Evolutionary conservation across 2,888 invertebrate species (phyloP), one percentile per base, ranked within the genome.

Genomic region (Drosophila kuntzei): DNA sequence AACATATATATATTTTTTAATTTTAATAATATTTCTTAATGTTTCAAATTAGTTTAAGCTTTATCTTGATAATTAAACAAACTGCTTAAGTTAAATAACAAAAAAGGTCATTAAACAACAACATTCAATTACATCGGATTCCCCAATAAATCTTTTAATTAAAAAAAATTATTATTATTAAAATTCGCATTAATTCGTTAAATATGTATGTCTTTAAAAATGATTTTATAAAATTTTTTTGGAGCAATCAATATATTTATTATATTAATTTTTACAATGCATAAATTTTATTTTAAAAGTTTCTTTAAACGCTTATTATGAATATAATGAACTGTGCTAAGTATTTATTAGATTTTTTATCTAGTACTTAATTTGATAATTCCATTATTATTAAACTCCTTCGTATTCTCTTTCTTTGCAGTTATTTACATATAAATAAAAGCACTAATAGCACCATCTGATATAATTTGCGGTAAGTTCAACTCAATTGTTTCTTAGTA

Each of bases 391-490:
- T 16, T 20, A 50, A 50, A 20, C 8, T 20, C 3, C 2, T 18
- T n/a, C 3, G 11, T 50, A 3, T 22, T 29, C 2, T 25, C 9
- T n/a, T 59, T 3, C 2, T 2, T 71, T 60, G 2, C 54, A 71
- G 71, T 22, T 50, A 5, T 16, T 12, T 1, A 18, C 11, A 37
- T 2, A 32, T 1, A 51, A 36, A 22, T 20, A 54, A 9, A 43
- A 41, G 12, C 12, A 39, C 8, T 62, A 34, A 25, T 14, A 25
- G 14, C 14, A n/a, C 39, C 20, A 29, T 27, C 22, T 29, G 2
- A 37, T 27, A 37, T 12, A 41, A 3, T 18, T 41, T 53, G 3
- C n/a, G 75, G 75, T 71, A 47, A 74, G 71, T 67, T 8, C 1
- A 9, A 8, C 3, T 29, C 6, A n/a, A 29, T 11, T 18, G 25